Conservation (phyloP, 2,113 vertebrate genomes). For the Dascyllus trimaculatus region DNA sequence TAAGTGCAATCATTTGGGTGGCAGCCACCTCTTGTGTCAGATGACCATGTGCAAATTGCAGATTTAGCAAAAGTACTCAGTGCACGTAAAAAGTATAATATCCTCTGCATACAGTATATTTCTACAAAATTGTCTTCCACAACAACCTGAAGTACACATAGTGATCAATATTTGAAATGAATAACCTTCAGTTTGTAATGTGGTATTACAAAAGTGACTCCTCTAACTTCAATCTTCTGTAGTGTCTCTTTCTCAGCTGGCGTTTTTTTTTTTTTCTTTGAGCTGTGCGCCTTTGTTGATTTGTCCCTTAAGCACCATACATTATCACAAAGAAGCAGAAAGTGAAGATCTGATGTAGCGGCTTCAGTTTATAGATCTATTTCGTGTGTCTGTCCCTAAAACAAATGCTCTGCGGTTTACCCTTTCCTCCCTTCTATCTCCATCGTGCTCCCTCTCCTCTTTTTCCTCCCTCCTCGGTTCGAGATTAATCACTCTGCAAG, state of each 20-base stretch:
- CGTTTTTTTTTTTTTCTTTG: conserved; percentile 8
- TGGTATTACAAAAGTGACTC: not conserved
- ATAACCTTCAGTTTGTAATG: not conserved
- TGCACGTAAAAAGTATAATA: not conserved
- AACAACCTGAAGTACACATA: not conserved
- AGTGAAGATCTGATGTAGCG: conserved; percentile 46
- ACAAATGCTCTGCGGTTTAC: conserved; percentile 62
- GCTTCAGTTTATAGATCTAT: conserved; percentile 64
- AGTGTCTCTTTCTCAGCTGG: conserved; percentile 8
- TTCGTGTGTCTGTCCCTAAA: conserved; percentile 59
- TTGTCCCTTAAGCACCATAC: conserved; percentile 43
- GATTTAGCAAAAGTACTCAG: too few species aligned
- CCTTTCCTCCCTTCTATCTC: conserved; percentile 43
- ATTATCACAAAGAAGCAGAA: conserved; percentile 45
- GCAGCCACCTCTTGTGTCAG: not conserved
- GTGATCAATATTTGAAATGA: not conserved
- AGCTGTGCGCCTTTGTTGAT: conserved; percentile 55
- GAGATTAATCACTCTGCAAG: conserved; percentile 61
- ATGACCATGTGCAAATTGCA: too few species aligned
- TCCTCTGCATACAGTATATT: not conserved
- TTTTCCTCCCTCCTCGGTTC: conserved; percentile 8
- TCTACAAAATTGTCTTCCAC: not conserved
- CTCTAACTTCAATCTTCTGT: not conserved
- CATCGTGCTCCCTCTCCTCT: conserved; percentile 37
- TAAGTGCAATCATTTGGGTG: not conserved